Percentiles rank a stretch among this genome's conserved stretches.
Evolutionary conservation across 1,140 invertebrate genomes (phyloP).

Genomic region (Nylanderia fulva): DNA sequence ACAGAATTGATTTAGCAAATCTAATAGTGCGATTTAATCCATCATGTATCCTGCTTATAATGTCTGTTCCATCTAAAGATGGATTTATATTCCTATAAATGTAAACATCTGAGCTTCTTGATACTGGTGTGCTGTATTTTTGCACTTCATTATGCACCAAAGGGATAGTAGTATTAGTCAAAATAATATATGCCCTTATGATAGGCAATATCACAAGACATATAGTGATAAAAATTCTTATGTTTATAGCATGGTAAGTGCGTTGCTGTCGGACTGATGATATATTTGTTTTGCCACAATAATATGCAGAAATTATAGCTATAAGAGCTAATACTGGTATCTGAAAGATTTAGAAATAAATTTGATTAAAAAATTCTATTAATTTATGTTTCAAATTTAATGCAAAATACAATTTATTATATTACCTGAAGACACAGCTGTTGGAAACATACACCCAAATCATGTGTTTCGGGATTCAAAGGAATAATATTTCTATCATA

Average conservation of each 20-base stretch:
- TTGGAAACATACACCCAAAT: slow-evolving; percentile 93
- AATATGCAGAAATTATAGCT: slow-evolving; percentile 91
- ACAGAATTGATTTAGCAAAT: slow-evolving; percentile 66
- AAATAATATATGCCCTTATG: slow-evolving; percentile 88
- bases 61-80: slow-evolving; percentile 19
- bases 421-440: slow-evolving; percentile 90
- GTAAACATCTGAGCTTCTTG: background rate
- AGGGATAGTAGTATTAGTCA: slow-evolving; percentile 80
- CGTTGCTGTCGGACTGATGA: slow-evolving; percentile 86
- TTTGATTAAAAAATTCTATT: background rate
- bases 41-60: slow-evolving; percentile 61
- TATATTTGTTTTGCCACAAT: slow-evolving; percentile 89
- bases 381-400: slow-evolving; percentile 6
- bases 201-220: slow-evolving; percentile 89
- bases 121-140: background rate
- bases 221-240: slow-evolving; percentile 88
- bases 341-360: slow-evolving; percentile 80
- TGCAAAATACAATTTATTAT: slow-evolving; percentile 29
- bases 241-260: slow-evolving; percentile 88
- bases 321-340: slow-evolving; percentile 90
- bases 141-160: slow-evolving; percentile 31
- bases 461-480: slow-evolving; percentile 89
- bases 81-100: background rate
- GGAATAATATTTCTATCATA: slow-evolving; percentile 87
- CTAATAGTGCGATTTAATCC: slow-evolving; percentile 62